Base-by-base conservation (phyloP, 1,140 invertebrate species). In the Zaprionus inermis region DNA sequence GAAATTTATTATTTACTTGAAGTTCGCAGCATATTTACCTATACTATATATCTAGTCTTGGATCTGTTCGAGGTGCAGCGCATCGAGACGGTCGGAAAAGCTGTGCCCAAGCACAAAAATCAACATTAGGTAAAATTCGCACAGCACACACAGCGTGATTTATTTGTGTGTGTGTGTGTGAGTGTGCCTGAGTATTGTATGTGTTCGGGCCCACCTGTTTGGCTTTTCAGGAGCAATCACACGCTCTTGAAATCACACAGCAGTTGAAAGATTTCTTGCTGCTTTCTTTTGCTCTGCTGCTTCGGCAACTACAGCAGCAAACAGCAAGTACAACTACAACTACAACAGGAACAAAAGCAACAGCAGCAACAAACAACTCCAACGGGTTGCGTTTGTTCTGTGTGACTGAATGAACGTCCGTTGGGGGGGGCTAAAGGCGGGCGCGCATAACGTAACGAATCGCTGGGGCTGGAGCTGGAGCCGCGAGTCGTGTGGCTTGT, bases 151-250 rank as follows among this genome's bases (percentile, higher is more conserved):
- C 22, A 51, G 30, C 4, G 36, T 75, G 72, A 64, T 54, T 58
- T 75, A 66, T 51, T 12, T 59, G 18, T 74, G 28, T 55, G 65
- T 52, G 16, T 66, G 63, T 57, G 49, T 70, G 41, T 52, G 55
- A 12, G 46, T 59, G 51, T 63, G 24, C 46, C 44, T 63, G 70
- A 59, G 63, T 7, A n/a, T n/a, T 38, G n/a, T 44, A 44, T 49
- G 69, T 24, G 52, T 4, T 34, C 30, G 28, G 56, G 66, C 70
- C 70, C 81, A 84, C 81, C 81, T 84, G 78, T 78, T 84, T 81
- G 66, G 67, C 64, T 70, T 73, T 88, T 82, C 83, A 86, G 83
- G 82, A 88, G 72, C 72, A 82, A 72, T 86, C 82, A 82, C 82
- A 82, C 79, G 83, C 55, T 79, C 72, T 83, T 64, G 72, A 60